A percentile compares a stretch with the other conserved stretches of the same genome.
These are phyloP conservation scores for Drosophila falleni DNA, from an alignment of 2,888 invertebrate species.

Conservation along the genomic window DNA sequence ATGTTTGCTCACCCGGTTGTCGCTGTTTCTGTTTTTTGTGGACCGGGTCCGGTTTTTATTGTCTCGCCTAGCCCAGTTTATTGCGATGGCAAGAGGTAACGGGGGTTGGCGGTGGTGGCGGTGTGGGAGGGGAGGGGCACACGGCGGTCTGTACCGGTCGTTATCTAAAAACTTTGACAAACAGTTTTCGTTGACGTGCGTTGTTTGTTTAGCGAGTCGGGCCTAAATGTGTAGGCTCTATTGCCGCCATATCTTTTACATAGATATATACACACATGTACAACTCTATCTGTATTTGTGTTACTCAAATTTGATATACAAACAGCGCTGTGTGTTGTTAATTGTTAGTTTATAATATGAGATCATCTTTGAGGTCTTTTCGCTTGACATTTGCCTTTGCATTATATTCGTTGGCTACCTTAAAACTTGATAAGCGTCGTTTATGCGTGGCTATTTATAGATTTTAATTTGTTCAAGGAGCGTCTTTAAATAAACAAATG, in stretches of 20 bases:
- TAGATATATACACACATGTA: conserved; percentile 12
- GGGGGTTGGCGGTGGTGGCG: neutral
- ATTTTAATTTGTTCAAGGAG: conserved; percentile 28
- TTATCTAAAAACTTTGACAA: conserved; percentile 80
- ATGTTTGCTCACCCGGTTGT: conserved; percentile 62
- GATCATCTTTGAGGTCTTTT: conserved; percentile 60
- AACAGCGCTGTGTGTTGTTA: conserved; percentile 64
- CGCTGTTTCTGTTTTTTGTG: conserved; percentile 7
- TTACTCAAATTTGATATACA: conserved; percentile 69
- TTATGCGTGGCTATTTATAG: conserved; percentile 51
- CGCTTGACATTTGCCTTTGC: conserved; percentile 49
- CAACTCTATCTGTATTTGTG: conserved; percentile 14
- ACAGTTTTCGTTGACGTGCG: conserved; percentile 72
- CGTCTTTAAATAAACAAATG: conserved; percentile 17
- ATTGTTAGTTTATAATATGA: conserved; percentile 78
- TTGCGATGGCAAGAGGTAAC: neutral
- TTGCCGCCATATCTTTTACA: conserved; percentile 55
- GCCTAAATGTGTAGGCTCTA: conserved; percentile 49
- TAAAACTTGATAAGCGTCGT: conserved; percentile 52
- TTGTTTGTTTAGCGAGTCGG: conserved; percentile 66
- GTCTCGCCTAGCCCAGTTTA: conserved; percentile 33
- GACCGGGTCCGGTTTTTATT: conserved; percentile 48
- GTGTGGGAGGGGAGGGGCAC: conserved; percentile 3
- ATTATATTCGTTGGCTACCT: conserved; percentile 39
- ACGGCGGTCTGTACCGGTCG: conserved; percentile 42